phyloP scores from a whole-genome alignment of 92 coral and sea anemone genomes.

The Palythoa heliodiscus region DNA sequence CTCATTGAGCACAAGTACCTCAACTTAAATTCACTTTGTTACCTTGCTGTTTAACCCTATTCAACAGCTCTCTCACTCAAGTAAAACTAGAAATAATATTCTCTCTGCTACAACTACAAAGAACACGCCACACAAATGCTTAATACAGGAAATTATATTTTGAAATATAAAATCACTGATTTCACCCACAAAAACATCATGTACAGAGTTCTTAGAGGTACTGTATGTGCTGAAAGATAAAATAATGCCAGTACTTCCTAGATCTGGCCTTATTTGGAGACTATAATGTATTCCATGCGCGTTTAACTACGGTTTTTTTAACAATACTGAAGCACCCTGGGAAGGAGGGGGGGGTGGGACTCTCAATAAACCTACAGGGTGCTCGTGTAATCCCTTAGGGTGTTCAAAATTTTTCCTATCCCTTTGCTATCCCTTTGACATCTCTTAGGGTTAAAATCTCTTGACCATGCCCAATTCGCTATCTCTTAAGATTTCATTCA shows the following conservation, averaged over 20 bases:
- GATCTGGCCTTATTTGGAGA: slow-evolving; percentile 23
- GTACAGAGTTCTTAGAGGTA: slow-evolving; percentile 30
- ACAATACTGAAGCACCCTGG: no score
- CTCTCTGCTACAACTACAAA: slow-evolving; percentile 22
- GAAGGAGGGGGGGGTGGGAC: no score
- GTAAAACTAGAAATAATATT: slow-evolving; percentile 37
- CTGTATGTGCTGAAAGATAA: no score
- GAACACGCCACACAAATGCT: slow-evolving; percentile 20
- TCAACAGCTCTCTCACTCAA: slow-evolving; percentile 18
- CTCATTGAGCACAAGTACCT: background rate
- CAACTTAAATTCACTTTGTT: slow-evolving; percentile 30
- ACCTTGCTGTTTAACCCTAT: slow-evolving; percentile 27
- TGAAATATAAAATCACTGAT: slow-evolving; percentile 25
- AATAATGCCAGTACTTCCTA: slow-evolving; percentile 31
- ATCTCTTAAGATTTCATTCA: no score
- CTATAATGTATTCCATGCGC: slow-evolving; percentile 23
- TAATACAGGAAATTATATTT: slow-evolving; percentile 16
- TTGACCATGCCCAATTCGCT: no score
- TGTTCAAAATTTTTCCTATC: no score
- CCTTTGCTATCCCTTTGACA: no score
- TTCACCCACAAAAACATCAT: slow-evolving; percentile 11
- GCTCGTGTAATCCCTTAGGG: no score
- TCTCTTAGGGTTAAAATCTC: no score
- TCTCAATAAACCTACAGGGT: no score
- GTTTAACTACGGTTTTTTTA: slow-evolving; percentile 22